phyloP scores from a whole-genome alignment of 2,113 vertebrate species.

The Trematomus loennbergii region DNA sequence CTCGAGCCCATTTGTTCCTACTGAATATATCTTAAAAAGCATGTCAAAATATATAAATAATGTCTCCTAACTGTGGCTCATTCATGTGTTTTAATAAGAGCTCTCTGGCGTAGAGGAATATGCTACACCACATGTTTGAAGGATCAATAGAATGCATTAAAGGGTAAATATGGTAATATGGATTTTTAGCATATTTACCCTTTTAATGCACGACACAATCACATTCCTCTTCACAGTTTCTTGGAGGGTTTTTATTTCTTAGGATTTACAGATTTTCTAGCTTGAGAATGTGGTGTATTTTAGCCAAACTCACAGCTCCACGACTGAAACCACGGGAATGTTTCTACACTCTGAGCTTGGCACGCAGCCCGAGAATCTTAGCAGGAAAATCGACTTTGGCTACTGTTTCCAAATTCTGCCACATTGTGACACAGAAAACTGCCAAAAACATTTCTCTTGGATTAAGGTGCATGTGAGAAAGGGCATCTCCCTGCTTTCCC shows the following conservation, averaged over 20 bases:
- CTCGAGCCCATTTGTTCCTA: neutral
- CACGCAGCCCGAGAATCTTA: constrained; percentile 14
- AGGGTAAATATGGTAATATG: neutral
- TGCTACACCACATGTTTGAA: neutral
- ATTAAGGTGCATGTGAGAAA: constrained; percentile 25
- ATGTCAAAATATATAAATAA: neutral
- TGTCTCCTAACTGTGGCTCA: neutral
- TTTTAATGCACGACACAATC: constrained; percentile 1
- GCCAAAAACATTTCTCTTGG: constrained; percentile 20
- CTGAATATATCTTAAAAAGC: neutral
- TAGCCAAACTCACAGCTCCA: neutral
- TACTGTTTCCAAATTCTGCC: constrained; percentile 29
- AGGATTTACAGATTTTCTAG: neutral
- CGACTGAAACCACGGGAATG: neutral
- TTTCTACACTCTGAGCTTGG: constrained; percentile 2
- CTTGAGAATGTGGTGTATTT: neutral
- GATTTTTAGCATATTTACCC: neutral
- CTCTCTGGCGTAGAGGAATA: neutral
- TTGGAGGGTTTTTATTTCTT: neutral
- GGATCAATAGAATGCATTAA: neutral
- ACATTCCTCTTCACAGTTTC: neutral
- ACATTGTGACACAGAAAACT: constrained; percentile 17
- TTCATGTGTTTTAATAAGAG: neutral
- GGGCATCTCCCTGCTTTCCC: neutral
- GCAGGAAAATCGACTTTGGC: constrained; percentile 5